phyloP scores from a whole-genome alignment of 2,797 vertebrate species.

The Saxicola maurus region DNA sequence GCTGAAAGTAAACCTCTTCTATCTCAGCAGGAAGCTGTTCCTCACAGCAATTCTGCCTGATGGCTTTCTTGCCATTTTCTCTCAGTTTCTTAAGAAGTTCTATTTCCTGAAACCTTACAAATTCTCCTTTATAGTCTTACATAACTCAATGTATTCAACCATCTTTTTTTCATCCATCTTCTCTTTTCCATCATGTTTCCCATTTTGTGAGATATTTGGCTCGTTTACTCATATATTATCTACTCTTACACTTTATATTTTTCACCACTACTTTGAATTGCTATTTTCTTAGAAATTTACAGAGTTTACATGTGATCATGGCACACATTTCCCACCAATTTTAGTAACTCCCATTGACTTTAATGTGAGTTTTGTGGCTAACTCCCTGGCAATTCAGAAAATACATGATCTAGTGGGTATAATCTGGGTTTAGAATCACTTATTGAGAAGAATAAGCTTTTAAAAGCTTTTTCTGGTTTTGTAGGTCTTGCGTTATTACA shows the following conservation, averaged over 20 bases:
- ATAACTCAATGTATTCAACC: constrained; percentile 43
- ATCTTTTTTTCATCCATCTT: constrained; percentile 32
- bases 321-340: background rate
- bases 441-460: background rate
- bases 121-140: constrained; percentile 50
- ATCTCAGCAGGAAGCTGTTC: constrained; percentile 68
- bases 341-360: background rate
- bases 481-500: background rate
- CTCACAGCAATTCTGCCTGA: constrained; percentile 66
- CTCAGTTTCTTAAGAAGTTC: constrained; percentile 69
- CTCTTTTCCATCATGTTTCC: constrained; percentile 30
- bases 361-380: background rate
- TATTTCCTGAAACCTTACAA: constrained; percentile 63
- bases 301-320: background rate
- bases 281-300: background rate
- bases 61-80: constrained; percentile 70
- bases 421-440: background rate
- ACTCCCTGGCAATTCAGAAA: background rate
- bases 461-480: background rate
- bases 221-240: constrained; percentile 58
- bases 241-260: constrained; percentile 41
- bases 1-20: constrained; percentile 63
- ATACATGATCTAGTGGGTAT: background rate
- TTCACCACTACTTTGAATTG: background rate
- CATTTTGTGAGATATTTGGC: constrained; percentile 48